Evolutionary conservation across 2,113 vertebrate genomes (phyloP), one percentile per base, ranked within the genome.

Genomic region (Petromus typicus): DNA sequence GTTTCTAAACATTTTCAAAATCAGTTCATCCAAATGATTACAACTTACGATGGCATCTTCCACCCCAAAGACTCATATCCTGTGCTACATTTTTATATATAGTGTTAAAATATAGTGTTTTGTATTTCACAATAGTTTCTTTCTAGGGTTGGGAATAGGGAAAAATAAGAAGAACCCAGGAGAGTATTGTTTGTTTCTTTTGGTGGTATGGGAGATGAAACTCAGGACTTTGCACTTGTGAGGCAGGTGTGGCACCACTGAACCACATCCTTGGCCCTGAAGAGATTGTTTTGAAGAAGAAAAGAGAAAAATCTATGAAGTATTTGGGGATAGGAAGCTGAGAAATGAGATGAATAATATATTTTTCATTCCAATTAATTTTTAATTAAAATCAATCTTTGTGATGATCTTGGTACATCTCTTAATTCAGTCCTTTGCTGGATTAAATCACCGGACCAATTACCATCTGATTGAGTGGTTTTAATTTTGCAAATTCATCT

Each of bases 1-100:
- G 57, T 73, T 89, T 95, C 78, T 93, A 90, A 89, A 86, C 48
- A 91, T 63, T 93, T 80, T 86, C 87, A 45, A n/a, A 83, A 83
- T 89, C 61, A 90, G 64, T 6, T 66, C 67, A 45, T 84, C 51
- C 73, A 48, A 85, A 86, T n/a, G 56, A 7, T 75, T 81, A 48
- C 78, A 88, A 59, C 4, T 89, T 85, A 23, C 18, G 83, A 20
- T 4, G 20, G 10, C 30, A n/a, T 32, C n/a, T 59, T 51, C 34
- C n/a, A 17, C 34, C 86, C n/a, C 61, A 61, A 85, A 73, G 13
- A 73, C 69, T 92, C 66, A 18, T 76, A 25, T 81, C 61, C 43
- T 89, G 23, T 5, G 37, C 43, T 57, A 43, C 5, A 14, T 67
- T 34, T 94, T 66, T 34, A 93, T 83, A 81, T 51, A 57, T 0